Conservation (phyloP, 2,797 vertebrate species). For the Sebastes hopkinsi region DNA sequence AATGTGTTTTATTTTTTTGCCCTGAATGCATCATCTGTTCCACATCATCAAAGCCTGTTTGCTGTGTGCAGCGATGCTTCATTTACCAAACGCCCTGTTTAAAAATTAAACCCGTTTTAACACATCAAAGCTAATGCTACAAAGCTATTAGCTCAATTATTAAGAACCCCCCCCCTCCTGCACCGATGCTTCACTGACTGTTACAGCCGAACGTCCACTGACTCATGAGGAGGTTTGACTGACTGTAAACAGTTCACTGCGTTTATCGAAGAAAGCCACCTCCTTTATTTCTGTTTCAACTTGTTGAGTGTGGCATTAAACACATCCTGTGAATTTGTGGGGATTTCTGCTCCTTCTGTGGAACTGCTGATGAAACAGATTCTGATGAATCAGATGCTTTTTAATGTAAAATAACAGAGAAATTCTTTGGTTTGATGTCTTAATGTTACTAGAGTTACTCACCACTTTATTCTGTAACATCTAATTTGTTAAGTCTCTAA, state of each 20-base stretch:
- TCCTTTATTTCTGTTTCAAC: background rate
- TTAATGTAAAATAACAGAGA: background rate
- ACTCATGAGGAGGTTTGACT: background rate
- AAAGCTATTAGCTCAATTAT: slow-evolving; percentile 70
- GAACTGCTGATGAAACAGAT: background rate
- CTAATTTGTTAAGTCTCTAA: too few relatives aligned
- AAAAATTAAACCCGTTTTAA: slow-evolving; percentile 65
- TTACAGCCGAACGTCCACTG: background rate
- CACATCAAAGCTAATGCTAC: slow-evolving; percentile 65
- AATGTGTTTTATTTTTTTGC: slow-evolving; percentile 16
- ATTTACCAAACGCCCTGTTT: slow-evolving; percentile 59
- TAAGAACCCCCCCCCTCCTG: slow-evolving; percentile 21
- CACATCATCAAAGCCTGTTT: slow-evolving; percentile 48
- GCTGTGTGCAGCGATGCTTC: slow-evolving; percentile 23
- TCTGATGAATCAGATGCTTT: background rate
- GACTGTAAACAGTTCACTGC: background rate
- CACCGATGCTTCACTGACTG: background rate
- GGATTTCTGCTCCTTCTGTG: background rate
- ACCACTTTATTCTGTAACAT: background rate
- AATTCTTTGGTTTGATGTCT: background rate
- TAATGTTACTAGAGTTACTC: background rate
- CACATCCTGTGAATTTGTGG: background rate
- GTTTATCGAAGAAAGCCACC: background rate
- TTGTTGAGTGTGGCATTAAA: background rate
- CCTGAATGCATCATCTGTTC: slow-evolving; percentile 34